Percentiles rank a stretch among this genome's conserved stretches.
Conservation (phyloP, 2,797 vertebrate genomes). For the Enteromius afrohamiltoni region DNA sequence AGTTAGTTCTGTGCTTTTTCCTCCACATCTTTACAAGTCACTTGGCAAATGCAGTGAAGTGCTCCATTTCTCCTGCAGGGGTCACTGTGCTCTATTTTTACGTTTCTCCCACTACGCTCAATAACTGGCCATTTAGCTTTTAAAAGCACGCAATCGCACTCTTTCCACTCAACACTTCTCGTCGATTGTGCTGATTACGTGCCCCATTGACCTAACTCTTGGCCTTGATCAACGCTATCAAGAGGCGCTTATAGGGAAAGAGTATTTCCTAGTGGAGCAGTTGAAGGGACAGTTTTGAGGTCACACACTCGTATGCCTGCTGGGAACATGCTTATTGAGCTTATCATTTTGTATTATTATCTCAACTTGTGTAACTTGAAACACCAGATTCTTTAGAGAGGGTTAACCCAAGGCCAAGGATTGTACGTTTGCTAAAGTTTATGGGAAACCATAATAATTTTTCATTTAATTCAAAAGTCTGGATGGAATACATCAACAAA, state of each 20-base stretch:
- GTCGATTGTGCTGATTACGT: slow-evolving; percentile 65
- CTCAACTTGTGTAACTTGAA: slow-evolving; percentile 2
- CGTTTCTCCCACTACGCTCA: slow-evolving; percentile 43
- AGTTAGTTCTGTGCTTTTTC: background rate
- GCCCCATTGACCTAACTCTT: slow-evolving; percentile 63
- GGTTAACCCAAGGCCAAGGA: background rate
- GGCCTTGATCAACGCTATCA: slow-evolving; percentile 51
- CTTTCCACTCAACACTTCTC: slow-evolving; percentile 45
- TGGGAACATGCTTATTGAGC: slow-evolving; percentile 9
- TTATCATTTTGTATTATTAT: background rate
- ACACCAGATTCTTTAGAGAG: background rate
- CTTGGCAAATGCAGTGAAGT: slow-evolving; percentile 20
- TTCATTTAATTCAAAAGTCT: background rate
- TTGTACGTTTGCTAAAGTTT: background rate
- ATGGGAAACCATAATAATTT: background rate
- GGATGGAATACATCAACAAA: background rate
- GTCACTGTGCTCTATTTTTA: slow-evolving; percentile 61
- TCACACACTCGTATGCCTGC: background rate
- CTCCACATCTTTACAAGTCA: background rate
- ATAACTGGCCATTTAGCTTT: slow-evolving; percentile 13
- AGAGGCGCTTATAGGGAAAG: slow-evolving; percentile 44
- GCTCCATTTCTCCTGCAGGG: slow-evolving; percentile 52
- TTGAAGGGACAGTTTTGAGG: slow-evolving; percentile 25
- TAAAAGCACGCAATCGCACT: slow-evolving; percentile 35
- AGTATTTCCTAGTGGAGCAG: slow-evolving; percentile 39